Percentiles rank a stretch among this genome's conserved stretches.
phyloP scores from a whole-genome alignment of 2,797 vertebrate genomes.

The Petrocephalus schoutedeni region DNA sequence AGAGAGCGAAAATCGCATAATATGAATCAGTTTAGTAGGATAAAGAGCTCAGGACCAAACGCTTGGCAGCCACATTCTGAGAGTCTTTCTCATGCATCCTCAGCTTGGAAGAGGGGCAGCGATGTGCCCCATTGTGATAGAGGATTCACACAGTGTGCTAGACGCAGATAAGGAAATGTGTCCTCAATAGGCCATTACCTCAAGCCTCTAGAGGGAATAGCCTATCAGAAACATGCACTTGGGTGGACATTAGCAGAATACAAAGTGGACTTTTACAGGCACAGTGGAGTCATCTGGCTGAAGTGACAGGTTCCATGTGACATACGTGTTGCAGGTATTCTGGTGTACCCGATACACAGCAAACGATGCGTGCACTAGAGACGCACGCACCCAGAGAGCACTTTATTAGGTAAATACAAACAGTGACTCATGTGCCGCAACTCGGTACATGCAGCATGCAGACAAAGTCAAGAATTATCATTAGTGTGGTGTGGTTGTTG shows the following conservation, averaged over 20 bases:
- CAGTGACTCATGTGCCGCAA: neutral
- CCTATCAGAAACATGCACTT: conserved; percentile 62
- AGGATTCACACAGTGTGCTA: conserved; percentile 77
- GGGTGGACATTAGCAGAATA: conserved; percentile 49
- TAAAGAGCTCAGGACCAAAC: conserved; percentile 73
- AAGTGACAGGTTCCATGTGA: conserved; percentile 36
- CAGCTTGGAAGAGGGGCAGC: conserved; percentile 56
- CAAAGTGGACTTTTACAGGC: conserved; percentile 51
- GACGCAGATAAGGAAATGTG: conserved; percentile 79
- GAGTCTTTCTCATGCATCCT: conserved; percentile 75
- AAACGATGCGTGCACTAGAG: neutral
- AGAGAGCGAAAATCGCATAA: conserved; percentile 66
- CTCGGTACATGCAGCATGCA: neutral
- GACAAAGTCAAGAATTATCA: neutral
- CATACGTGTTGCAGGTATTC: neutral
- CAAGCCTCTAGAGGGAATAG: conserved; percentile 64
- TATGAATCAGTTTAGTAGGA: conserved; percentile 84
- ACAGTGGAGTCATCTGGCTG: conserved; percentile 42
- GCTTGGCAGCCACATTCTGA: conserved; percentile 75
- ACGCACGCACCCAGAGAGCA: neutral
- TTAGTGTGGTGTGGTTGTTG: neutral
- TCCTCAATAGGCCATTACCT: conserved; percentile 71
- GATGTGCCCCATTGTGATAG: conserved; percentile 34
- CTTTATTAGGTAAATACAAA: neutral
- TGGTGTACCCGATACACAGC: neutral